Evolutionary conservation across 2,797 vertebrate genomes (phyloP).

Genomic region (Peromyscus attwateri): DNA sequence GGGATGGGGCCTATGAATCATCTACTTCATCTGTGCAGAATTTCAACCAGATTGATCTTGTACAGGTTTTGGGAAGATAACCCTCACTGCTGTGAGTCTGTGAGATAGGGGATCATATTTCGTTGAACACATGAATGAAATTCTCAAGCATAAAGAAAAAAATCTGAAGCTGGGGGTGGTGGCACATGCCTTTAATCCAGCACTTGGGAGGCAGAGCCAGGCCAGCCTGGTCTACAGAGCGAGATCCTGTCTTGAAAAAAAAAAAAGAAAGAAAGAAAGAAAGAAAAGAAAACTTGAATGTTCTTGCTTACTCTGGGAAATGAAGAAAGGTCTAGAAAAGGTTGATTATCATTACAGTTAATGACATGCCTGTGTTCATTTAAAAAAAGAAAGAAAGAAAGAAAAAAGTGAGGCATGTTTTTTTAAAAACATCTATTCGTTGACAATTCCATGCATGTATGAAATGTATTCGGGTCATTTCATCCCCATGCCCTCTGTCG

Average conservation of each 20-base stretch:
- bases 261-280: too few species aligned
- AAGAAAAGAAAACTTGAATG: background rate
- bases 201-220: too few species aligned
- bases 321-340: background rate
- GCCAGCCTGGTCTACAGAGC: too few species aligned
- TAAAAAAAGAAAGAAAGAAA: constrained; percentile 1
- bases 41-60: background rate
- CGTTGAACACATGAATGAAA: background rate
- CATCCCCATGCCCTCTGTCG: background rate
- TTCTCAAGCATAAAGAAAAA: background rate
- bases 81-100: background rate
- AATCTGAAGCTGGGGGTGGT: too few species aligned
- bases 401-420: background rate
- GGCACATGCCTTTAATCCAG: too few species aligned
- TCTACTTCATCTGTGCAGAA: too few species aligned
- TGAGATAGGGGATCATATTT: background rate
- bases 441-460: background rate
- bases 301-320: background rate
- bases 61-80: background rate
- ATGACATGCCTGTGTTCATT: background rate
- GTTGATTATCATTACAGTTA: background rate
- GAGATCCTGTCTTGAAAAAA: too few species aligned
- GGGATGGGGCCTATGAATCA: background rate
- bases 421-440: background rate
- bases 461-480: background rate